Conservation (phyloP, 2,797 vertebrate genomes). For the Streptopelia turtur region DNA sequence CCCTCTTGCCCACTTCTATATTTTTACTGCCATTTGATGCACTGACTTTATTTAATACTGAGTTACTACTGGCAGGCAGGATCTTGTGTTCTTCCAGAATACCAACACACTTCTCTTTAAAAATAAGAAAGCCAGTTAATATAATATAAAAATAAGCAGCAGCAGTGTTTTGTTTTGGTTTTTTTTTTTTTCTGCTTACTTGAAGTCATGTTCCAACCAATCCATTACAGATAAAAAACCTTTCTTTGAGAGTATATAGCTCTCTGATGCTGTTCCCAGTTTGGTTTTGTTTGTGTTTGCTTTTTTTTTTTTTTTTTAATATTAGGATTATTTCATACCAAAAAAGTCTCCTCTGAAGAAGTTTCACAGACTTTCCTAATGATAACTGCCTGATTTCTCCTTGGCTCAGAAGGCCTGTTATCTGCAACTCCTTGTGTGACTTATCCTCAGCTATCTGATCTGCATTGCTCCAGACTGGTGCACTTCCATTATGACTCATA, state of each 20-base stretch:
- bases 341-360: not conserved
- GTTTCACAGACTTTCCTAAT: not conserved
- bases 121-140: not conserved
- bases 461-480: not conserved
- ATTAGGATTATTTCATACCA: not conserved
- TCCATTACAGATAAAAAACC: not conserved
- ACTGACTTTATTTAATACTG: not conserved
- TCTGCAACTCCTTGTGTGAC: not conserved
- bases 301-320: not conserved
- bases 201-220: not conserved
- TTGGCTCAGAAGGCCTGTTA: conserved; percentile 9
- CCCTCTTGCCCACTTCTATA: not conserved
- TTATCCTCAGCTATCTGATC: conserved; percentile 22
- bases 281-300: too few relatives aligned
- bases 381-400: not conserved
- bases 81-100: not conserved
- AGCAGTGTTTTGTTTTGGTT: not conserved
- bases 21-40: not conserved
- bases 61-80: not conserved
- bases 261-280: accelerated
- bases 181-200: not conserved
- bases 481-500: not conserved
- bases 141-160: not conserved
- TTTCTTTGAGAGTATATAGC: not conserved
- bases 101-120: not conserved